A percentile compares a stretch with the other conserved stretches of the same genome.
phyloP scores from a whole-genome alignment of 2,888 invertebrate genomes.

The Brachyopa scutellaris region DNA sequence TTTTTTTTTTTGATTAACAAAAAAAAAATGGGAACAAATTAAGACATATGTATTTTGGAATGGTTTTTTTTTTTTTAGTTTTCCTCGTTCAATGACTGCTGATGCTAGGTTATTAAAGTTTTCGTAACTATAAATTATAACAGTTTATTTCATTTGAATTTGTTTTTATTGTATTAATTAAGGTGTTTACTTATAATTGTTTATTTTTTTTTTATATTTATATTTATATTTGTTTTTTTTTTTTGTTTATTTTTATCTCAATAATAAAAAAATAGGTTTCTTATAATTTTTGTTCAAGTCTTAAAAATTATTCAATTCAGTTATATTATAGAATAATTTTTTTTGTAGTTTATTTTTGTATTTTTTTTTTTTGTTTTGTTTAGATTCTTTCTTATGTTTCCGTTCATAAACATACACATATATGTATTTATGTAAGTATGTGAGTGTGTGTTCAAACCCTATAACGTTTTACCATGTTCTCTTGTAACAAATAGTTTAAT shows the following conservation, averaged over 20 bases:
- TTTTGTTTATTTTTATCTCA: slow-evolving; percentile 24
- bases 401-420: not conserved
- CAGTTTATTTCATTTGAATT: slow-evolving; percentile 31
- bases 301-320: slow-evolving; percentile 60
- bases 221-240: not conserved
- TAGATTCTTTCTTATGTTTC: slow-evolving; percentile 9
- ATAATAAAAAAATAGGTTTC: slow-evolving; percentile 69
- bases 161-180: slow-evolving; percentile 10
- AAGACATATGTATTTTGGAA: slow-evolving; percentile 24
- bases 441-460: slow-evolving; percentile 25
- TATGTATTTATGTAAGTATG: not conserved
- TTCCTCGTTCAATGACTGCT: slow-evolving; percentile 41
- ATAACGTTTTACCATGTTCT: slow-evolving; percentile 12
- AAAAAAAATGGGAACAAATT: too few species aligned
- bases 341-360: too few species aligned
- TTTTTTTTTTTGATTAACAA: not conserved
- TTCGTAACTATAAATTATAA: slow-evolving; percentile 55
- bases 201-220: slow-evolving; percentile 2
- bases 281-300: slow-evolving; percentile 49
- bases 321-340: slow-evolving; percentile 46
- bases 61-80: slow-evolving; percentile 14
- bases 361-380: not conserved
- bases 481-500: slow-evolving; percentile 15
- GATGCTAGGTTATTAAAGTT: slow-evolving; percentile 54
- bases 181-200: not conserved